phyloP scores from a whole-genome alignment of 2,113 vertebrate genomes.

The Cyphomyrus plagiostoma region DNA sequence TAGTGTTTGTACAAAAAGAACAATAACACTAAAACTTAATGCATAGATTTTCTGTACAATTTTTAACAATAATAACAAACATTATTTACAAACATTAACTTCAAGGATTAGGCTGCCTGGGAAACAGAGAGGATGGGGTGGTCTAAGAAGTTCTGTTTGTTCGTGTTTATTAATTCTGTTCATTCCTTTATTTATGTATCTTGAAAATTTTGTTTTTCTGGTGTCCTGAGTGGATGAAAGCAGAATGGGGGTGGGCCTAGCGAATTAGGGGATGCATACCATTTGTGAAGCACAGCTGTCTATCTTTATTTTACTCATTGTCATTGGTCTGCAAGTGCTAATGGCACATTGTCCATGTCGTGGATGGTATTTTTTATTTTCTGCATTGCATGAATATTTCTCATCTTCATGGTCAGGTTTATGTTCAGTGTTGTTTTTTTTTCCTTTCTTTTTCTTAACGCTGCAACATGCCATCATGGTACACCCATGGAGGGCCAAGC shows the following conservation, averaged over 20 bases:
- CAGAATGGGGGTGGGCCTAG: not conserved
- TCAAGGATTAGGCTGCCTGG: not conserved
- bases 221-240: not conserved
- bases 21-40: not conserved
- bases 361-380: not conserved
- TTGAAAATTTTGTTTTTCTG: not conserved
- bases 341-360: not conserved
- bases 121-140: too few relatives aligned
- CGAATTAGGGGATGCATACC: not conserved
- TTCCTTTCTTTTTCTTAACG: constrained; percentile 33
- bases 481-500: constrained; percentile 51
- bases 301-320: not conserved
- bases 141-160: not conserved
- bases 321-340: not conserved
- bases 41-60: not conserved
- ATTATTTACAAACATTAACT: not conserved
- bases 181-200: not conserved
- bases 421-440: constrained; percentile 39
- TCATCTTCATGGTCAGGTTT: not conserved
- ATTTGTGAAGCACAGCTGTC: not conserved
- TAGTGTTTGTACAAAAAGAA: not conserved
- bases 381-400: not conserved
- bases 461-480: constrained; percentile 45
- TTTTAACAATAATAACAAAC: not conserved
- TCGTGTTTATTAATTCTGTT: not conserved